Percentiles rank a stretch among this genome's conserved stretches.
These are phyloP conservation scores for Etheostoma spectabile DNA, from an alignment of 2,113 vertebrate genomes.

Conservation along the genomic window DNA sequence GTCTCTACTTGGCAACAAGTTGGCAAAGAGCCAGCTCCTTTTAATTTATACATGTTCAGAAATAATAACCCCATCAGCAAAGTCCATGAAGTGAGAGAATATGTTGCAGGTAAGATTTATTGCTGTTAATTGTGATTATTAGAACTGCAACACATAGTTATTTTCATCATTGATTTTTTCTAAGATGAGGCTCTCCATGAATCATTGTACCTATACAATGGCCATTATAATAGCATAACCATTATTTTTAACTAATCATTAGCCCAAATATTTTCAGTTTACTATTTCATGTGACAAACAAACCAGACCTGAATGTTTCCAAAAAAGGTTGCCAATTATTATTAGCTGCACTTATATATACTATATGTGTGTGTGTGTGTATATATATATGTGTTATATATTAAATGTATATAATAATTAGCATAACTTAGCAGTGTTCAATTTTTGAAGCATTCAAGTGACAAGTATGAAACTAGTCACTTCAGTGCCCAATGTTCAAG, in stretches of 20 bases:
- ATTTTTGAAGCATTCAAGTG: neutral
- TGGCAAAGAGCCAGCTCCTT: conserved; percentile 92
- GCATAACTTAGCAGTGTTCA: too few species aligned
- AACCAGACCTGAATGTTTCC: neutral
- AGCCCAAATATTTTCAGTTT: neutral
- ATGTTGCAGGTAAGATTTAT: conserved; percentile 91
- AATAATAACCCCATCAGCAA: conserved; percentile 99
- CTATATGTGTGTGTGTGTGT: too few species aligned
- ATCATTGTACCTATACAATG: neutral
- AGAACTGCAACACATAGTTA: neutral
- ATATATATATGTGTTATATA: too few species aligned
- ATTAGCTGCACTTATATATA: too few species aligned
- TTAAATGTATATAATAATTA: too few species aligned
- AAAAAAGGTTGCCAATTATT: neutral
- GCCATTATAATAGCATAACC: neutral
- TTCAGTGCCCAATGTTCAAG: neutral
- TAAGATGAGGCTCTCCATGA: neutral
- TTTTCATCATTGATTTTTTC: neutral
- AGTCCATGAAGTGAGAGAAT: conserved; percentile 94
- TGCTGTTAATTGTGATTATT: neutral
- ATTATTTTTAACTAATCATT: neutral
- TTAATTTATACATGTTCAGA: conserved; percentile 98
- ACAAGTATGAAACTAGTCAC: neutral
- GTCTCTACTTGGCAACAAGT: conserved; percentile 92
- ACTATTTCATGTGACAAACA: neutral